Evolutionary conservation across 2,888 invertebrate genomes (phyloP).

Genomic region (Epinotia ramella): DNA sequence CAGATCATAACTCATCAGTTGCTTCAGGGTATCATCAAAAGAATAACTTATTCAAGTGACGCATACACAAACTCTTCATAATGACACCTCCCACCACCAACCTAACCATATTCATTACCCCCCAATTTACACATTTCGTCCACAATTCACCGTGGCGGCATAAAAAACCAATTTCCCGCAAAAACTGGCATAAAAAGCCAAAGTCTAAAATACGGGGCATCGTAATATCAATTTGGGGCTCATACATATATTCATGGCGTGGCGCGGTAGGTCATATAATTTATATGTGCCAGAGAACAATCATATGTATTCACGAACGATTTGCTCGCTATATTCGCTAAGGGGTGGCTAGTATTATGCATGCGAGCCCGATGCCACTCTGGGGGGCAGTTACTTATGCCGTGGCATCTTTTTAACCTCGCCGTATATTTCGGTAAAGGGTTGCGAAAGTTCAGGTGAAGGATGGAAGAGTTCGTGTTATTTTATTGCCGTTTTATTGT

Average conservation of each 20-base stretch:
- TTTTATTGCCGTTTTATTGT: constrained; percentile 29
- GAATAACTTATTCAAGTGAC: constrained; percentile 34
- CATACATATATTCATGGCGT: constrained; percentile 82
- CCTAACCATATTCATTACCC: constrained; percentile 66
- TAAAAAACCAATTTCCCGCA: constrained; percentile 78
- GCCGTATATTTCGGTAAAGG: constrained; percentile 39
- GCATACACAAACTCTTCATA: constrained; percentile 44
- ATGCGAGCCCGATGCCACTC: constrained; percentile 77
- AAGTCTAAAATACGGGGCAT: constrained; percentile 72
- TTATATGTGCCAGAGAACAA: constrained; percentile 82
- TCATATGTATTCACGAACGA: constrained; percentile 79
- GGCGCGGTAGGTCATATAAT: constrained; percentile 81
- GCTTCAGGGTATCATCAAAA: not conserved
- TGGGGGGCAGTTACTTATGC: constrained; percentile 80
- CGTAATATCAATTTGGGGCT: constrained; percentile 83
- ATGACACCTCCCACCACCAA: constrained; percentile 38
- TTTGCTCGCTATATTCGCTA: constrained; percentile 60
- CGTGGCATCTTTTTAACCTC: constrained; percentile 66
- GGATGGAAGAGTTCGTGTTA: constrained; percentile 32
- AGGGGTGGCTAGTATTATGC: constrained; percentile 69
- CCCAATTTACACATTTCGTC: constrained; percentile 76
- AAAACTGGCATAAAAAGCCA: constrained; percentile 71
- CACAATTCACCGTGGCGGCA: constrained; percentile 74
- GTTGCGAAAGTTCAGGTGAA: constrained; percentile 40
- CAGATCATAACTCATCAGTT: not conserved